phyloP scores from a whole-genome alignment of 2,888 invertebrate genomes.

The Pseudolycoriella hygida region DNA sequence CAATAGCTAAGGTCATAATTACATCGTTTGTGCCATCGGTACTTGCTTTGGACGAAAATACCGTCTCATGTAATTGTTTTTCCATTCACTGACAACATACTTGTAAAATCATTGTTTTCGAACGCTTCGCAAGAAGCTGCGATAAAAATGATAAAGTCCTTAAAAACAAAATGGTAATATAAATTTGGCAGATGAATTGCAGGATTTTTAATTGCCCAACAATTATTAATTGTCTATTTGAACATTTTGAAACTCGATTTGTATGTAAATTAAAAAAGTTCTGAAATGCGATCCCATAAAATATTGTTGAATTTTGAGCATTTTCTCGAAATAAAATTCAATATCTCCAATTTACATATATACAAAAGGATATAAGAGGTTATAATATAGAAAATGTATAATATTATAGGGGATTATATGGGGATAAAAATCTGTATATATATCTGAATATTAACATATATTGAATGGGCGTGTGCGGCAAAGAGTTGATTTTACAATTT shows the following conservation, averaged over 20 bases:
- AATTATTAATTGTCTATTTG: too few relatives aligned
- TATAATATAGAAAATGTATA: not conserved
- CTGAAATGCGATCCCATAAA: not conserved
- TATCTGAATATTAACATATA: conserved; percentile 1
- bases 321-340: conserved; percentile 1
- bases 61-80: too few relatives aligned
- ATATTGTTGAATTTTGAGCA: not conserved
- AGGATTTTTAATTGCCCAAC: too few relatives aligned
- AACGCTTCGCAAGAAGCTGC: too few relatives aligned
- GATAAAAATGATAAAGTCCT: too few relatives aligned
- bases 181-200: too few relatives aligned
- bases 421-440: conserved; percentile 1
- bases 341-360: conserved; percentile 1
- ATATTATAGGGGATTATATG: not conserved
- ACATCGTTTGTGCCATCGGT: too few relatives aligned
- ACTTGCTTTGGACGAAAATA: too few relatives aligned
- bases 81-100: too few relatives aligned
- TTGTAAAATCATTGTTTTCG: too few relatives aligned
- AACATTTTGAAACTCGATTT: not conserved
- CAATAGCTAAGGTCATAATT: too few relatives aligned
- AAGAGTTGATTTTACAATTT: conserved; percentile 1
- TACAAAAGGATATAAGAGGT: conserved; percentile 1
- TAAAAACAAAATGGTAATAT: too few relatives aligned
- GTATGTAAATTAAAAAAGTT: not conserved
- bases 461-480: not conserved